Percentiles rank a stretch among this genome's conserved stretches.
phyloP scores from a whole-genome alignment of 2,797 vertebrate genomes.

The Hyperoplus lanceolatus region DNA sequence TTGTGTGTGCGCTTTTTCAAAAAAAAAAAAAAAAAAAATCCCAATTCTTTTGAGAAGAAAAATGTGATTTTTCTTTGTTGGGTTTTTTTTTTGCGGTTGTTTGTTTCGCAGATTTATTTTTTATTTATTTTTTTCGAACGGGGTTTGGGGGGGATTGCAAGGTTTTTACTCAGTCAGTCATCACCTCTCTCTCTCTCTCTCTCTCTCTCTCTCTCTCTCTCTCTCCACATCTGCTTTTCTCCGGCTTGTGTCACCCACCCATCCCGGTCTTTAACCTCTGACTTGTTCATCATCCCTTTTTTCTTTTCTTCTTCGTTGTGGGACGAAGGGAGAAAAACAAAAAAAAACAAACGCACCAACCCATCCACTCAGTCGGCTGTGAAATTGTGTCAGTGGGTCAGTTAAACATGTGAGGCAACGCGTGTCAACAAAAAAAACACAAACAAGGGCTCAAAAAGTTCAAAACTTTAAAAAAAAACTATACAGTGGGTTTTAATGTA shows the following conservation, averaged over 20 bases:
- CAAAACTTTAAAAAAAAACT: constrained; percentile 52
- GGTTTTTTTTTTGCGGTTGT: constrained; percentile 8
- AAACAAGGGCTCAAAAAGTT: constrained; percentile 83
- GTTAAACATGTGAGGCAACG: constrained; percentile 49
- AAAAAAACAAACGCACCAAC: constrained; percentile 51
- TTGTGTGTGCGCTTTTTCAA: constrained; percentile 69
- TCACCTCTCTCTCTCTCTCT: background rate
- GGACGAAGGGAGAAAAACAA: constrained; percentile 49
- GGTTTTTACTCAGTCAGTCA: constrained; percentile 39
- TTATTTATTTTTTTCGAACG: constrained; percentile 9
- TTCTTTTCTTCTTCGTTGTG: constrained; percentile 44
- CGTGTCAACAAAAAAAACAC: constrained; percentile 60
- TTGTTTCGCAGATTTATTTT: constrained; percentile 11
- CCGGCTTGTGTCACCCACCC: constrained; percentile 32
- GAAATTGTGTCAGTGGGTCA: constrained; percentile 77
- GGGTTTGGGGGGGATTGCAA: constrained; percentile 16
- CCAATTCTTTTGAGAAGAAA: constrained; percentile 42
- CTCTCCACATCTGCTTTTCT: constrained; percentile 35
- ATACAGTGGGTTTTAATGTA: constrained; percentile 73
- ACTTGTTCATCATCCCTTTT: constrained; percentile 1
- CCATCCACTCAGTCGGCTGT: constrained; percentile 71
- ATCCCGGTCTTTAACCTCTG: constrained; percentile 19
- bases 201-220: constrained; percentile 41
- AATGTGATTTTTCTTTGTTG: constrained; percentile 22
- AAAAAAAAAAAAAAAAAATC: constrained; percentile 44